These are phyloP conservation scores for Rhogogaster chlorosoma DNA, from an alignment of 2,888 invertebrate species.

Conservation along the genomic window DNA sequence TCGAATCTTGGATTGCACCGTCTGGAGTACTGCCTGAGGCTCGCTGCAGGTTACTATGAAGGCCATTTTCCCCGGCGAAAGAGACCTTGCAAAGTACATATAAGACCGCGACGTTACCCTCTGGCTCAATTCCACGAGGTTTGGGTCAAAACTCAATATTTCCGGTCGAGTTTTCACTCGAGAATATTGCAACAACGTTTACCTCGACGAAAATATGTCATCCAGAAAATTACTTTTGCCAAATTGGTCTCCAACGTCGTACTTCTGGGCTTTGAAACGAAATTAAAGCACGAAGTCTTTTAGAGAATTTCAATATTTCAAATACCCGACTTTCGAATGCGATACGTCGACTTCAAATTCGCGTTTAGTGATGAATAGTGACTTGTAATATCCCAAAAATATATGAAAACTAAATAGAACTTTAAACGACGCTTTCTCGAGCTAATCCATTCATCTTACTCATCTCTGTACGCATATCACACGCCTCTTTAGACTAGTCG, in stretches of 20 bases:
- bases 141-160: constrained; percentile 28
- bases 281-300: not conserved
- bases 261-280: not conserved
- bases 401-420: not conserved
- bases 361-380: not conserved
- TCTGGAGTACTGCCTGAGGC: constrained; percentile 36
- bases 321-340: not conserved
- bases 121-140: constrained; percentile 18
- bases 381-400: too few species aligned
- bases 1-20: constrained; percentile 16
- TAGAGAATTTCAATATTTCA: not conserved
- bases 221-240: not conserved
- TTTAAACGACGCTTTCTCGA: not conserved
- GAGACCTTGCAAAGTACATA: not conserved
- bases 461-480: not conserved
- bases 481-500: not conserved
- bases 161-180: not conserved
- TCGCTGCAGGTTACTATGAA: not conserved
- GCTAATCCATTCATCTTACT: constrained; percentile 66
- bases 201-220: constrained; percentile 20
- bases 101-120: constrained; percentile 26
- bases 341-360: not conserved
- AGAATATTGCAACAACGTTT: not conserved
- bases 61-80: constrained; percentile 10
- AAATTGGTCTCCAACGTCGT: not conserved